Evolutionary conservation across 2,113 vertebrate genomes (phyloP).

Genomic region (Tinamus guttatus): DNA sequence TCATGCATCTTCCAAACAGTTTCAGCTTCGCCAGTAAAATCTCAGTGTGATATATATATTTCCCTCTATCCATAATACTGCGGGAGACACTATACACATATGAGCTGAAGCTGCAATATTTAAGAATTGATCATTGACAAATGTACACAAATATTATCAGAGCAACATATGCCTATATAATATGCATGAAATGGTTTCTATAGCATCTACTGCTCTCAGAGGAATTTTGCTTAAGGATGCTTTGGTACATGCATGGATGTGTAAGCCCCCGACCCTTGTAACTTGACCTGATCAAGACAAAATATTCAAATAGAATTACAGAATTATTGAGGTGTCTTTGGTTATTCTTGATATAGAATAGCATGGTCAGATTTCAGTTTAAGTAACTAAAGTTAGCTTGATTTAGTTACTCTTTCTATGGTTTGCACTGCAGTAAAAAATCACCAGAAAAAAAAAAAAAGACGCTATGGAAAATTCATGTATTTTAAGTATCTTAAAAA

Average conservation of each 20-base stretch:
- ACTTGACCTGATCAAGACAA: background rate
- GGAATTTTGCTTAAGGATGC: background rate
- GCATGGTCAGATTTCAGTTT: background rate
- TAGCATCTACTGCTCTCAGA: background rate
- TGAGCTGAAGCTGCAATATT: background rate
- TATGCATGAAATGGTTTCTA: background rate
- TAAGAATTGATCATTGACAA: background rate
- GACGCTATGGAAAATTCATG: background rate
- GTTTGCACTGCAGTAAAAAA: background rate
- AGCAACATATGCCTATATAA: fast-evolving
- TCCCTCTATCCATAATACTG: background rate
- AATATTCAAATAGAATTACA: background rate
- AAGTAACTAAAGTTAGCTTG: background rate
- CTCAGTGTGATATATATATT: background rate
- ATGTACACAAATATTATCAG: background rate
- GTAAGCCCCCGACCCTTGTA: background rate
- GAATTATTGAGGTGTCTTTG: background rate
- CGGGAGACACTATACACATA: background rate
- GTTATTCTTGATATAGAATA: background rate
- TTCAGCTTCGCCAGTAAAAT: background rate
- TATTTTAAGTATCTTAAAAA: background rate
- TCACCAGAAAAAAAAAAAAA: background rate
- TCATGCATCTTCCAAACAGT: background rate
- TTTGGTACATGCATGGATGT: background rate
- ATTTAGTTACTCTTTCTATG: background rate